These are phyloP conservation scores for Danio albolineatus DNA, from an alignment of 2,797 vertebrate genomes.

Conservation along the genomic window DNA sequence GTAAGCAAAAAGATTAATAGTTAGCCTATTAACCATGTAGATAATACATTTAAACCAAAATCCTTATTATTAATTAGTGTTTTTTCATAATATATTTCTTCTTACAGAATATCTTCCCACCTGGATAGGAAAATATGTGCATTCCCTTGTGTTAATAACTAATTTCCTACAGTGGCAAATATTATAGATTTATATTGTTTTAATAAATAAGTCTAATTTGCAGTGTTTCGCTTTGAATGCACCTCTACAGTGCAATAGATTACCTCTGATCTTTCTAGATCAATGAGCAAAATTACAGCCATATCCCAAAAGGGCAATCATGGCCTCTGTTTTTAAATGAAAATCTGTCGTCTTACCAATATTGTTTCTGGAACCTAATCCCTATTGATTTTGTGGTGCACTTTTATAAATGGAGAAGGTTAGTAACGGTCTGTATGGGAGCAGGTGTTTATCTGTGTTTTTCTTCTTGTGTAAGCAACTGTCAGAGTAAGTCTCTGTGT, in stretches of 20 bases:
- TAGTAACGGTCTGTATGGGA: constrained; percentile 56
- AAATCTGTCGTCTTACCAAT: constrained; percentile 72
- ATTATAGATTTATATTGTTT: constrained; percentile 51
- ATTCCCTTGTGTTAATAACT: not conserved
- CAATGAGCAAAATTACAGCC: constrained; percentile 75
- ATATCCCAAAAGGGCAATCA: constrained; percentile 74
- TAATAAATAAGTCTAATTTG: constrained; percentile 35
- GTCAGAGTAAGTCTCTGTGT: not conserved
- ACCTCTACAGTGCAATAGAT: constrained; percentile 58
- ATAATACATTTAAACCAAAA: not conserved
- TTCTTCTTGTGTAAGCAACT: not conserved
- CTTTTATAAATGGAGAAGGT: constrained; percentile 80
- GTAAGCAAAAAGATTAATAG: not conserved
- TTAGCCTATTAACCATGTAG: not conserved
- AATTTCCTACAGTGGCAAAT: not conserved
- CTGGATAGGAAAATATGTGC: not conserved
- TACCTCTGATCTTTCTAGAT: constrained; percentile 72
- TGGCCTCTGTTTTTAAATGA: constrained; percentile 75
- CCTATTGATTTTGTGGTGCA: constrained; percentile 79
- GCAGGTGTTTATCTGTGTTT: constrained; percentile 2
- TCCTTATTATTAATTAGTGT: not conserved
- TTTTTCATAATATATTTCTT: not conserved
- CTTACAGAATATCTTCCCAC: too few relatives aligned
- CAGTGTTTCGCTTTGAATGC: constrained; percentile 64
- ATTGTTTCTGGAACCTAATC: constrained; percentile 77